Evolutionary conservation across 2,113 vertebrate genomes (phyloP).

Genomic region (Tylochromis polylepis): DNA sequence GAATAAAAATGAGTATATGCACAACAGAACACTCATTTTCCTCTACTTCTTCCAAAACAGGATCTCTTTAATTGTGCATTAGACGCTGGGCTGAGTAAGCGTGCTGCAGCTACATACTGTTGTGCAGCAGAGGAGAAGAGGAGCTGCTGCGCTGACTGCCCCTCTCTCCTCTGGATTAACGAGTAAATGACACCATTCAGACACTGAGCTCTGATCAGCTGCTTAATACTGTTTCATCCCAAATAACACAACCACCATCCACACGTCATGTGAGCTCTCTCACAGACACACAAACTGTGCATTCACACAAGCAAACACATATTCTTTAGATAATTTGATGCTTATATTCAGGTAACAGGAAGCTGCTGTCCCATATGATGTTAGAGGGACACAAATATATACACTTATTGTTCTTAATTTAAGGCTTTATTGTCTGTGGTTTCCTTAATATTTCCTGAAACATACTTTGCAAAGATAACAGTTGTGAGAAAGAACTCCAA

Average conservation of each 20-base stretch:
- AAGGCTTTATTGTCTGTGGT: background rate
- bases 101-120: background rate
- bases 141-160: conserved; percentile 18
- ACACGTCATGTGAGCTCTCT: background rate
- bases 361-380: background rate
- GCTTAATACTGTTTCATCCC: conserved; percentile 68
- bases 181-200: conserved; percentile 69
- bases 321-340: background rate
- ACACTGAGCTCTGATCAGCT: conserved; percentile 71
- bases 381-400: background rate
- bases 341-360: background rate
- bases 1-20: background rate
- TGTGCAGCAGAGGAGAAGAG: background rate
- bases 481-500: background rate
- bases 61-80: background rate
- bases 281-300: background rate
- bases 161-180: conserved; percentile 64
- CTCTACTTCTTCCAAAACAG: background rate
- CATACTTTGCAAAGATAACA: background rate
- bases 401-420: background rate
- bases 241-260: conserved; percentile 20
- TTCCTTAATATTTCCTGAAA: background rate
- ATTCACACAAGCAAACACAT: background rate
- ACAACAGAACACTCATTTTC: background rate
- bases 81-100: background rate